These are phyloP conservation scores for Tyria jacobaeae DNA, from an alignment of 2,888 invertebrate genomes.

Conservation along the genomic window DNA sequence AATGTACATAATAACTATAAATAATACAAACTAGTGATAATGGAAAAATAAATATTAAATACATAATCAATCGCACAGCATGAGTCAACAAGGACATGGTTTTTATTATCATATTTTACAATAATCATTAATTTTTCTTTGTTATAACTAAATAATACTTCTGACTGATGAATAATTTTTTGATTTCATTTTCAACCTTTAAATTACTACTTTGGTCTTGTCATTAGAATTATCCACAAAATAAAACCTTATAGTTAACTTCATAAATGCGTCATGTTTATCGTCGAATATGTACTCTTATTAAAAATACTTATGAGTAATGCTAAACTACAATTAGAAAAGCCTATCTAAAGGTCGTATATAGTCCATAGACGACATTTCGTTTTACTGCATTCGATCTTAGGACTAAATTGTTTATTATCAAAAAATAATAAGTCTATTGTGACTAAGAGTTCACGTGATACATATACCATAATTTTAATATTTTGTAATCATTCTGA, in stretches of 20 bases:
- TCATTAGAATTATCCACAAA: neutral
- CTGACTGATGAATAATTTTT: neutral
- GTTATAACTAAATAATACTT: slow-evolving; percentile 14
- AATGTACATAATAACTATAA: slow-evolving; percentile 32
- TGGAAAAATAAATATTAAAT: slow-evolving; percentile 11
- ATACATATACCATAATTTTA: too few species aligned
- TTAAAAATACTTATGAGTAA: slow-evolving; percentile 6
- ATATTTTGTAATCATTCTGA: neutral
- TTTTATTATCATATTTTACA: neutral
- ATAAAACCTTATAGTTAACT: slow-evolving; percentile 9
- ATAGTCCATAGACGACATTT: neutral
- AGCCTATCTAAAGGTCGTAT: slow-evolving; percentile 10
- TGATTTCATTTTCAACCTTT: neutral
- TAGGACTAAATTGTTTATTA: neutral
- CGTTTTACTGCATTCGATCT: neutral
- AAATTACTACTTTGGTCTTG: slow-evolving; percentile 10
- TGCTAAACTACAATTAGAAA: slow-evolving; percentile 11
- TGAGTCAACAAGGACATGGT: neutral
- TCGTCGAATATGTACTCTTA: slow-evolving; percentile 33
- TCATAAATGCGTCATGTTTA: slow-evolving; percentile 34
- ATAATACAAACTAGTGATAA: slow-evolving; percentile 14
- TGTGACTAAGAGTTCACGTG: too few species aligned
- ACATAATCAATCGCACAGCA: neutral
- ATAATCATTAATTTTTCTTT: neutral
- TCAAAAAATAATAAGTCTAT: too few species aligned